Base-by-base conservation (phyloP, 2,888 invertebrate species). In the Hoplodrina blanda region DNA sequence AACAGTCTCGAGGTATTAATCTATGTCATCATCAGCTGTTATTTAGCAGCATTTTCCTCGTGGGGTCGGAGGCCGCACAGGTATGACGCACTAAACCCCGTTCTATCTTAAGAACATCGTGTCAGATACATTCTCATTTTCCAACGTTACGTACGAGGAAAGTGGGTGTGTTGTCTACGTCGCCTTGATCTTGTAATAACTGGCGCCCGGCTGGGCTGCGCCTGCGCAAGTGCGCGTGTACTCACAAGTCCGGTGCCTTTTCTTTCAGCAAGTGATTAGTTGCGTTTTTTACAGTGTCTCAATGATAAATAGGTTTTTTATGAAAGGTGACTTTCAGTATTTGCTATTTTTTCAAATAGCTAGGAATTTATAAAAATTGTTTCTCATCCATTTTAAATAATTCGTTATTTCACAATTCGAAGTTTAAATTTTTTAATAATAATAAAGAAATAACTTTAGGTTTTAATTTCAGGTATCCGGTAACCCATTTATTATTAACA, bases 121-220 rank as follows among this genome's bases (percentile, higher is more conserved):
- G 57, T 49, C 67, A 60, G 37, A 59, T 30, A 62, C n/a, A 79
- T 66, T 78, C 44, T 73, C 19, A 66, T 64, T 73, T 64, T 73
- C 74, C 46, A 13, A 37, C 53, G 30, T n/a, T 52, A 79, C 80
- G 79, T 79, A 79, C 73, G 62, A 76, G 62, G 56, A 78, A 76
- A 79, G 76, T 76, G 76, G 76, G 76, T 76, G 76, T 76, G 74
- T 74, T 66, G 62, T 46, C 41, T 79, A 74, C 80, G 63, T 64
- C 61, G 57, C 66, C 63, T 33, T 73, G 69, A 55, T 80, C 62
- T 76, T 66, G 78, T 60, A 69, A 73, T 56, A 67, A 52, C 61
- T 37, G 77, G 65, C 73, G 81, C 73, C 50, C 63, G 64, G 10
- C 63, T 30, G 49, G 11, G 13, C 49, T 49, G 54, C 79, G 75